Evolutionary conservation across 2,797 vertebrate species (phyloP), one percentile per base, ranked within the genome.

Genomic region (Anguilla marmorata): DNA sequence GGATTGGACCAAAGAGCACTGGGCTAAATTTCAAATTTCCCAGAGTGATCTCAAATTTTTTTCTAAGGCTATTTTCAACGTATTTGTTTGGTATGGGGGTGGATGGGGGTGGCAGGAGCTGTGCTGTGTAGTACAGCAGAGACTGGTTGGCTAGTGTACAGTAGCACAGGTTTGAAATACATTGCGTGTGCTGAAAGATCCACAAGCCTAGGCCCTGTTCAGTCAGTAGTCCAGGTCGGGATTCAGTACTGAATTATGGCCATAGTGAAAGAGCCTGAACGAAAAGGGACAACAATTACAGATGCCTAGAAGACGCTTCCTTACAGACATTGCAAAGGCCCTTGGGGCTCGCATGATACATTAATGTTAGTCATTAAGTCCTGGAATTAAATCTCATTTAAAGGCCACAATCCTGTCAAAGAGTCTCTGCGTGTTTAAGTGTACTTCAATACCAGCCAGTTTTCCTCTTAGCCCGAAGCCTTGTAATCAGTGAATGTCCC

Each of bases 341-440:
- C n/a, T 27, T 66, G 63, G 63, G 69, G 69, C 27, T 33, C 30
- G 69, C 27, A 33, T 33, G 11, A 33, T 74, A 74, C 8, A 74
- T 74, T 30, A 33, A 74, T 74, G 69, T 74, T 74, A 74, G 30
- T 33, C 69, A 74, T 74, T 30, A 74, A 74, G 8, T 74, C 63
- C 63, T 8, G 63, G 63, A 66, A 66, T 66, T 66, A 66, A 66
- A 66, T 66, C 63, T 66, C 7, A 66, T 66, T 66, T 66, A 66
- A 66, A 66, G 63, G 21, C 63, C 63, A n/a, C 63, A 66, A 8
- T 66, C 63, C n/a, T n/a, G 63, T 66, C 63, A 66, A 63, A 63
- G 63, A 66, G 63, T 66, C 63, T 66, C 21, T 66, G 3, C 63
- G 8, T 66, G 63, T 66, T 66, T 27, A 6, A 66, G 63, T 27